These are phyloP conservation scores for Octodon degus DNA, from an alignment of 2,113 vertebrate genomes.

Conservation along the genomic window DNA sequence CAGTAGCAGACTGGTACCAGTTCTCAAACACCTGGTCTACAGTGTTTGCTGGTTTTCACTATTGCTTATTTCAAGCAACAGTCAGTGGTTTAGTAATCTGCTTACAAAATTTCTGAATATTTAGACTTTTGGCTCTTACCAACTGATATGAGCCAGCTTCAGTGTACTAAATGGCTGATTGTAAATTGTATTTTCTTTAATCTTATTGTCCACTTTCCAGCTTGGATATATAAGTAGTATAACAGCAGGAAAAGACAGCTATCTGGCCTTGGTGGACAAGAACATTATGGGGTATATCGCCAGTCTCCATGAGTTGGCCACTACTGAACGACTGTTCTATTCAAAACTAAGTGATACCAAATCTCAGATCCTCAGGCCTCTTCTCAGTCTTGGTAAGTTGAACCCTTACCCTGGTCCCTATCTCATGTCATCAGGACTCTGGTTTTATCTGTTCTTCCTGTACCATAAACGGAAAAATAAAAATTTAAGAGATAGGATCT, in stretches of 20 bases:
- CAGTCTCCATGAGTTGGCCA: conserved; percentile 95
- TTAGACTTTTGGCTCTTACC: background rate
- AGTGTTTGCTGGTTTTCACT: conserved; percentile 3
- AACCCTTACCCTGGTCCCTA: fast-evolving
- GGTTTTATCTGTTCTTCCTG: conserved; percentile 31
- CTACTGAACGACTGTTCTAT: conserved; percentile 95
- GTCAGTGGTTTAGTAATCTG: background rate
- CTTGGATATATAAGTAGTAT: conserved; percentile 95
- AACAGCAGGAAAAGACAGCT: conserved; percentile 91
- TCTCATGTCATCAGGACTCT: background rate
- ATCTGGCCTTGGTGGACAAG: conserved; percentile 91
- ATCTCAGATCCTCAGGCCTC: conserved; percentile 93
- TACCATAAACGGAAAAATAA: background rate
- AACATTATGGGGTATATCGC: conserved; percentile 97
- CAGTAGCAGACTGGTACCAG: background rate
- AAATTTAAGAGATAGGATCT: background rate
- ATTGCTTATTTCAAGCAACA: background rate
- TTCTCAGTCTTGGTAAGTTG: conserved; percentile 93
- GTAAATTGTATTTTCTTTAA: conserved; percentile 39
- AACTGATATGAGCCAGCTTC: background rate
- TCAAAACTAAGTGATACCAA: conserved; percentile 93
- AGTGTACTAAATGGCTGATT: background rate
- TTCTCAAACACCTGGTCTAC: background rate
- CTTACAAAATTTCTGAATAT: conserved; percentile 36
- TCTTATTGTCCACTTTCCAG: conserved; percentile 84